phyloP scores from a whole-genome alignment of 2,888 invertebrate species.

The Coenonympha glycerion region DNA sequence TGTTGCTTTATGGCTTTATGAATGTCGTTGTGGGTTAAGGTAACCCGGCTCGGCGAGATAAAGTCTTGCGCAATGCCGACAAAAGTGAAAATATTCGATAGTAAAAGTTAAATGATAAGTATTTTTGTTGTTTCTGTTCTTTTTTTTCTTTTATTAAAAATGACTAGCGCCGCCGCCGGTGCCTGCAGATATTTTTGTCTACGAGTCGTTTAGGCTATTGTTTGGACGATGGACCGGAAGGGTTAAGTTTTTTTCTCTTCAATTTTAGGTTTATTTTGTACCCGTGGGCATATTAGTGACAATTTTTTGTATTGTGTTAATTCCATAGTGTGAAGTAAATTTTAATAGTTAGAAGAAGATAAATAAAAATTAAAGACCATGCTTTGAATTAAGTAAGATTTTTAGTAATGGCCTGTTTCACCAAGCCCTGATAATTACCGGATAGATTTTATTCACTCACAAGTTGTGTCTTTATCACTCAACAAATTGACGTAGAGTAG shows the following conservation, averaged over 20 bases:
- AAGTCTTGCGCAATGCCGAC: constrained; percentile 48
- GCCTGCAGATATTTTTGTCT: constrained; percentile 27
- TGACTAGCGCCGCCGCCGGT: constrained; percentile 26
- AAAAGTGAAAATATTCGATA: constrained; percentile 66
- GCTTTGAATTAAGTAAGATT: too few species aligned
- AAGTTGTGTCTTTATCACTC: too few species aligned
- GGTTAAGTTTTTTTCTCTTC: constrained; percentile 11
- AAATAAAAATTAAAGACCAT: too few species aligned
- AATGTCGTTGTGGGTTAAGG: constrained; percentile 40
- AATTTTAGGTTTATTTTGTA: not conserved
- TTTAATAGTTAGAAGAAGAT: not conserved
- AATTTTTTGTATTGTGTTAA: not conserved
- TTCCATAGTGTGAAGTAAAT: not conserved
- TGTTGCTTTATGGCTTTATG: constrained; percentile 60
- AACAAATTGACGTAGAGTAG: too few species aligned
- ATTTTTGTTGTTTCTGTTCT: constrained; percentile 25
- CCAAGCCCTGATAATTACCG: too few species aligned
- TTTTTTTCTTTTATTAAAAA: constrained; percentile 1
- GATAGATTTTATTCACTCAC: too few species aligned
- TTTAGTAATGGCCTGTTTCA: too few species aligned
- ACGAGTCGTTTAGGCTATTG: not conserved
- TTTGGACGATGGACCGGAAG: constrained; percentile 20
- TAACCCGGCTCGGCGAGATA: constrained; percentile 23
- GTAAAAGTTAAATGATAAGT: constrained; percentile 50
- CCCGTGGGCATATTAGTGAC: constrained; percentile 9